A percentile compares a stretch with the other conserved stretches of the same genome.
Evolutionary conservation across 2,113 vertebrate species (phyloP).

Genomic region (Acanthisitta chloris): DNA sequence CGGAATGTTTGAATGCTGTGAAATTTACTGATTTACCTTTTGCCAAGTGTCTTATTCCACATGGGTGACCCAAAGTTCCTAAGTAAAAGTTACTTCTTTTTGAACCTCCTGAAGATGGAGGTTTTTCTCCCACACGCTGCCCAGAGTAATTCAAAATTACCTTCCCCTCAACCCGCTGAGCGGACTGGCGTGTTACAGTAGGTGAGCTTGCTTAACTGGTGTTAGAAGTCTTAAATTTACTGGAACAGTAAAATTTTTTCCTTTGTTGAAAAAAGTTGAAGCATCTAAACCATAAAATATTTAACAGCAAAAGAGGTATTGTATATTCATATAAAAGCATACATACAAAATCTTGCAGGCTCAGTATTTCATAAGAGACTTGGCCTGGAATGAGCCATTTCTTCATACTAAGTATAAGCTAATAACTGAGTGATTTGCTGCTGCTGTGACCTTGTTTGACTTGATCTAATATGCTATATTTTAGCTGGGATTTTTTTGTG

Average conservation of each 20-base stretch:
- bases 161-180: too few species aligned
- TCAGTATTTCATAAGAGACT: background rate
- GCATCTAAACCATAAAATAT: background rate
- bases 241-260: background rate
- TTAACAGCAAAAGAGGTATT: background rate
- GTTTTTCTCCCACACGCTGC: too few species aligned
- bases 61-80: too few species aligned
- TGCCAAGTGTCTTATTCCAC: too few species aligned
- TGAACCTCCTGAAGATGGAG: too few species aligned
- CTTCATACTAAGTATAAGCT: background rate
- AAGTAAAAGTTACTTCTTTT: too few species aligned
- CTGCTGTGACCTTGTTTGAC: background rate
- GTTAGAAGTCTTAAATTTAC: background rate
- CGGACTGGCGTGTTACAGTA: too few species aligned
- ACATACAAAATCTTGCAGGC: background rate
- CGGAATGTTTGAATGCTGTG: too few species aligned
- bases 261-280: background rate
- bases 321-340: background rate
- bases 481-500: background rate
- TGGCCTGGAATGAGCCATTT: background rate
- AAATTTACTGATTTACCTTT: too few species aligned
- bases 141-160: too few species aligned
- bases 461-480: background rate
- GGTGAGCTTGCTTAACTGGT: background rate
- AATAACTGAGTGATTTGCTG: background rate